Evolutionary conservation across 2,113 vertebrate species (phyloP), one percentile per base, ranked within the genome.

Genomic region (Cololabis saira): DNA sequence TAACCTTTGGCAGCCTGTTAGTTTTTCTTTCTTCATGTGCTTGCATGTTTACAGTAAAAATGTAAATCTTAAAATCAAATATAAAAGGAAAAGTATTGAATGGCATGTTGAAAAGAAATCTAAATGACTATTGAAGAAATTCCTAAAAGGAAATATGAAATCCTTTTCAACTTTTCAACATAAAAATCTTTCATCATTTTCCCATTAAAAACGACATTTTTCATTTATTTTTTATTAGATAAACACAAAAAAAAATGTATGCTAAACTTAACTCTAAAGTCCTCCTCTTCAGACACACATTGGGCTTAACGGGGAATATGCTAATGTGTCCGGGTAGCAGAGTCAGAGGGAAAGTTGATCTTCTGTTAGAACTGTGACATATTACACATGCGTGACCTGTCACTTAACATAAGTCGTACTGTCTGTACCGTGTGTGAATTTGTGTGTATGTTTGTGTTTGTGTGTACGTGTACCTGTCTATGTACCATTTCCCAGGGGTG

Each of bases 401-500:
- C 91, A 89, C 77, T 88, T 88, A 90, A 88, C 75, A 66, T 69
- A 27, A 13, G 45, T 63, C 64, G 61, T 51, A 45, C n/a, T 64
- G 24, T 74, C 61, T 67, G 61, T 66, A 47, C 62, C 71, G 62
- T 65, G 41, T 68, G 54, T 75, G 30, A 50, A 54, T 66, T 30
- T 63, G 27, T 63, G n/a, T 66, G 42, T 75, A 40, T 30, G 30
- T 30, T 3, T 55, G 37, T 61, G 65, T 68, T 50, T 75, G 33
- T 56, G 58, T 68, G 40, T 66, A 27, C 61, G n/a, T 69, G 42
- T 73, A 37, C 47, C 15, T 64, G 33, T 41, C 22, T 71, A 37
- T 77, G 70, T 76, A 71, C 71, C 49, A 61, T 82, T 81, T 33
- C 69, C 86, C 66, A 98, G 95, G 42, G 96, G 97, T 51, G 86